Percentiles rank a stretch among this genome's conserved stretches.
These are phyloP conservation scores for Caenorhabditis panamensis DNA, from an alignment of 2,888 invertebrate species.

Conservation along the genomic window DNA sequence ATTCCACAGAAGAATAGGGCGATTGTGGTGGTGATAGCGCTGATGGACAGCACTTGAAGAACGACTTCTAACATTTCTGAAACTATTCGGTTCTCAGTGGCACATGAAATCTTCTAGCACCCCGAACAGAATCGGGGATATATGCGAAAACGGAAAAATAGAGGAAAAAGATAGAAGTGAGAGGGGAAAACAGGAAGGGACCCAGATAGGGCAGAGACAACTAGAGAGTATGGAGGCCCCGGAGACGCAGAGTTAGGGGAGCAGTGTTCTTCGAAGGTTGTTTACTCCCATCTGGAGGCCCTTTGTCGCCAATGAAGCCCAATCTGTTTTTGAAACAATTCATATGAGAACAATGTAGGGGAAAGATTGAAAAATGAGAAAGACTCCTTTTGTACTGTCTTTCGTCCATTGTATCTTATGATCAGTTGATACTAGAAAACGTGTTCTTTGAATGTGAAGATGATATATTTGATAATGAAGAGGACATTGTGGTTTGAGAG, in stretches of 20 bases:
- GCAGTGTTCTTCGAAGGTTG: slow-evolving; percentile 38
- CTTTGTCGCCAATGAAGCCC: too few relatives aligned
- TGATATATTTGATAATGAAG: neutral
- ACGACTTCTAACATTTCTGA: slow-evolving; percentile 54
- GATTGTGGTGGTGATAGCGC: slow-evolving; percentile 88
- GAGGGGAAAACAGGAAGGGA: neutral
- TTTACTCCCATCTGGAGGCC: slow-evolving; percentile 6
- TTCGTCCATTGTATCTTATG: neutral
- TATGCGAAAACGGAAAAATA: neutral
- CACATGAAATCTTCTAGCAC: too few relatives aligned
- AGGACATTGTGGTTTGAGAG: too few relatives aligned
- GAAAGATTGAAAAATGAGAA: too few relatives aligned
- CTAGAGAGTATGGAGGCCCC: neutral
- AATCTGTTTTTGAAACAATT: neutral
- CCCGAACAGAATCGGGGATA: neutral
- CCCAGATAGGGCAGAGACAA: neutral
- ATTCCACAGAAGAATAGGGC: slow-evolving; percentile 90
- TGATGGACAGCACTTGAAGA: slow-evolving; percentile 74
- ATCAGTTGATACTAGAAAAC: slow-evolving; percentile 11
- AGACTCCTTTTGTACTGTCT: neutral
- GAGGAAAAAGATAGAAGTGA: slow-evolving; percentile 5
- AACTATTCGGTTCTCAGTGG: neutral
- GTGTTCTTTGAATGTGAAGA: slow-evolving; percentile 5
- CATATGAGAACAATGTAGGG: neutral
- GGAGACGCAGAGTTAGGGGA: neutral